Base-by-base conservation (phyloP, 2,113 vertebrate species). In the Hystrix brachyura region DNA sequence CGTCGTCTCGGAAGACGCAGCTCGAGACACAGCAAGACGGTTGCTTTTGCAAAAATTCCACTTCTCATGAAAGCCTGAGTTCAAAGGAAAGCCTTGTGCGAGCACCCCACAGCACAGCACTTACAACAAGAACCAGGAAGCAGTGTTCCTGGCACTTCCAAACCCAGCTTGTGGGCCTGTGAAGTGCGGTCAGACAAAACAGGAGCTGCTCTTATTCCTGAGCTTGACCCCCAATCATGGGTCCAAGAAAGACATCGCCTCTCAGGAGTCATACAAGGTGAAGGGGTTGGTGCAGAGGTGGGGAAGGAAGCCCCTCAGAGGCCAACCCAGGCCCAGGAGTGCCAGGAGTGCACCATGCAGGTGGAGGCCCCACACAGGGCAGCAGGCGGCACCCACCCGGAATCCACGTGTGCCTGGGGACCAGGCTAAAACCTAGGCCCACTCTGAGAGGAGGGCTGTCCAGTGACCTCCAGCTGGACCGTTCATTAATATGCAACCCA, bases 281-380 rank as follows among this genome's bases (percentile, higher is more conserved):
- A 8, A 23, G 76, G 27, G 27, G 23, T 8, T 5, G 0, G 0
- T 57, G 6, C 1, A 0, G 11, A 59, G 32, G 27, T 57, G 17
- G 25, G 27, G 12, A 27, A 25, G 1, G 43, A 69, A 74, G 59
- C 6, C 43, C 19, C 34, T 82, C 23, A 32, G 59, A n/a, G 12
- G 32, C 51, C 32, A 48, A 23, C 18, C 17, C 9, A 11, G 18
- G 43, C 59, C 4, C n/a, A 32, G 3, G 65, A 29, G n/a, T 8
- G 60, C 18, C 48, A 34, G 32, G 34, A 67, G 18, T 4, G 25
- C 3, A 21, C 53, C 18, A 12, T 21, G 4, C 1, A 3, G 13
- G 12, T 29, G 3, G 51, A 38, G 5, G 14, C 7, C 10, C 27
- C 13, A 2, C 15, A 62, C 62, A 32, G 17, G 43, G 2, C 18